A percentile compares a stretch with the other conserved stretches of the same genome.
phyloP scores from a whole-genome alignment of 1,140 invertebrate species.

The Drosophila mayri region DNA sequence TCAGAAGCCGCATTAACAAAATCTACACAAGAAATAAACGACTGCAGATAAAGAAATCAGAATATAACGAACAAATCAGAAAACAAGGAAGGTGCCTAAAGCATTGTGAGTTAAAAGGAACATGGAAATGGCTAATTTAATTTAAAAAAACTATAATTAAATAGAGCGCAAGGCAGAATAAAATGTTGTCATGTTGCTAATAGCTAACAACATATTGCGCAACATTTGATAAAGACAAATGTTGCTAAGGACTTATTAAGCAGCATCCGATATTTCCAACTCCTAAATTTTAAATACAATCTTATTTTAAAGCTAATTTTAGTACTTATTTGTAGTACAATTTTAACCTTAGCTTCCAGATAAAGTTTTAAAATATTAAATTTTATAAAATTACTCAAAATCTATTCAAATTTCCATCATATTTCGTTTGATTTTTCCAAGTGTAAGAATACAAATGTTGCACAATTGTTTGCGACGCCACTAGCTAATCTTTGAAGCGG shows the following conservation, averaged over 20 bases:
- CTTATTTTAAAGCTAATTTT: no score
- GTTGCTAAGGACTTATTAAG: not conserved
- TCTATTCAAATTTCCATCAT: no score
- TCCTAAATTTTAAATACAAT: no score
- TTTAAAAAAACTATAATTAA: not conserved
- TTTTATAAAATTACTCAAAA: not conserved
- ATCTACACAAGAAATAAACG: conserved; percentile 26
- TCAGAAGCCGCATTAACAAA: conserved; percentile 18
- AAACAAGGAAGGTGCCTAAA: not conserved
- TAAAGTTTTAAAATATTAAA: not conserved
- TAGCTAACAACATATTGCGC: not conserved
- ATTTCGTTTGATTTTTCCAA: not conserved
- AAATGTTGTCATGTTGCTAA: not conserved
- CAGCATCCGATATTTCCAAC: not conserved
- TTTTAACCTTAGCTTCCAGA: no score
- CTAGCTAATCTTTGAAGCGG: conserved; percentile 42
- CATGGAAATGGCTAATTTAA: not conserved
- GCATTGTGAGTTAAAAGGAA: no score
- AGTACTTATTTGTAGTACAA: not conserved
- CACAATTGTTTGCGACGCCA: conserved; percentile 38
- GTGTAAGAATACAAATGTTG: conserved; percentile 55
- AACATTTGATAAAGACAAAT: not conserved
- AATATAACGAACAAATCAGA: not conserved
- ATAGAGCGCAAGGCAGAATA: not conserved
- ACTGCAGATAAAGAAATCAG: not conserved